Evolutionary conservation across 2,797 vertebrate species (phyloP), one percentile per base, ranked within the genome.

Genomic region (Sebastes melanostomus): DNA sequence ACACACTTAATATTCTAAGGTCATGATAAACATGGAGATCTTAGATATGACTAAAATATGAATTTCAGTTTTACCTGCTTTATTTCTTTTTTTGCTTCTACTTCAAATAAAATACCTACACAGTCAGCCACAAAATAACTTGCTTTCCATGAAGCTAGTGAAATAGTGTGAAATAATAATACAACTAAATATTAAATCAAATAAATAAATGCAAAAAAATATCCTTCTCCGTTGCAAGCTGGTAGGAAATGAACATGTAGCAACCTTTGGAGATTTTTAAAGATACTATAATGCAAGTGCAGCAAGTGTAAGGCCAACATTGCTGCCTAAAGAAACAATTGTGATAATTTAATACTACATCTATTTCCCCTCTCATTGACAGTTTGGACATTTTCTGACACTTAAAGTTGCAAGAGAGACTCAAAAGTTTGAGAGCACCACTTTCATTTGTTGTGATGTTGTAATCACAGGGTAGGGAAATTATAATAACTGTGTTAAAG

Each of bases 371-470:
- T 75, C 20, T 54, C 13, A 14, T 2, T 38, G 52, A 61, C 34
- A 29, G 22, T 75, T 63, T 12, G 12, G 46, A 36, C 54, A 54
- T 56, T 1, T 71, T 79, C 77, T 55, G n/a, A 75, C 22, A 46
- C 3, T 6, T 32, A 13, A 16, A 30, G 38, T 12, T 54, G 18
- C 14, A 25, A 16, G 27, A 72, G 29, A 42, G 27, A 18, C 9
- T 38, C 3, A 25, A 29, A 77, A 4, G 56, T 6, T 34, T n/a
- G 20, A 61, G 65, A 59, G 25, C 61, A 29, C 8, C 2, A 4
- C 34, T 69, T 77, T 62, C 29, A 72, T 27, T 54, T 66, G 71
- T 78, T 81, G 63, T 65, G 75, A 76, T 12, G 11, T 34, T 78
- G 13, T 72, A 78, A 75, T 75, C 36, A 60, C 13, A 22, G 18